Evolutionary conservation across 2,113 vertebrate species (phyloP).

Genomic region (Tragelaphus strepsiceros): DNA sequence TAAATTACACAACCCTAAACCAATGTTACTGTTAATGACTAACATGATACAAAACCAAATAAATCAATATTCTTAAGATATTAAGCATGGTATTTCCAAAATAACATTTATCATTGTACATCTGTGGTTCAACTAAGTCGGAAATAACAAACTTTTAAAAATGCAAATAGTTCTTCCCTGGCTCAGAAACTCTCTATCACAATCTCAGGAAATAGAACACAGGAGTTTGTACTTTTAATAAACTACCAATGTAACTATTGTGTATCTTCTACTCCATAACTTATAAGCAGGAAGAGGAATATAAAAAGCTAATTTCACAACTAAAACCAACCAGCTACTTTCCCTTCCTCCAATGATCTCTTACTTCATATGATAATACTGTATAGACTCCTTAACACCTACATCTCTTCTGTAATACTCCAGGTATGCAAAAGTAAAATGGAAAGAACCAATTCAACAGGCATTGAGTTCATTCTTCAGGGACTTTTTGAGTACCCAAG

Average conservation of each 20-base stretch:
- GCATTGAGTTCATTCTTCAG: constrained; percentile 48
- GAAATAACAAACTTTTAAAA: not conserved
- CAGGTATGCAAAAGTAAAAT: not conserved
- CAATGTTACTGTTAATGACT: not conserved
- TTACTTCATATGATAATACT: not conserved
- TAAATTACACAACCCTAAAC: not conserved
- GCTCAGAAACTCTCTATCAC: not conserved
- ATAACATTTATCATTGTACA: not conserved
- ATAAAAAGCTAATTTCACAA: not conserved
- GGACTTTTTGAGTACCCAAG: constrained; percentile 36
- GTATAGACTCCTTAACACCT: not conserved
- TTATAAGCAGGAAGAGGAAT: not conserved
- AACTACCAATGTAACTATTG: not conserved
- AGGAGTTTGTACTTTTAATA: not conserved
- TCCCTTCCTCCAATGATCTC: not conserved
- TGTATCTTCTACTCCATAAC: not conserved
- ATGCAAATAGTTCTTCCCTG: not conserved
- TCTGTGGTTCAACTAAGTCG: not conserved
- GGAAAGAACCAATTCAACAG: constrained; percentile 17
- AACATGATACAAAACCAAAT: not conserved
- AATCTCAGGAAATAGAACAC: not conserved
- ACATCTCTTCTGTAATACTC: not conserved
- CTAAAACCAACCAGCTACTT: not conserved
- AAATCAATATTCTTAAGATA: not conserved
- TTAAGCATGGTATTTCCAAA: not conserved